phyloP scores from a whole-genome alignment of 2,113 vertebrate species.

The Anser cygnoides region DNA sequence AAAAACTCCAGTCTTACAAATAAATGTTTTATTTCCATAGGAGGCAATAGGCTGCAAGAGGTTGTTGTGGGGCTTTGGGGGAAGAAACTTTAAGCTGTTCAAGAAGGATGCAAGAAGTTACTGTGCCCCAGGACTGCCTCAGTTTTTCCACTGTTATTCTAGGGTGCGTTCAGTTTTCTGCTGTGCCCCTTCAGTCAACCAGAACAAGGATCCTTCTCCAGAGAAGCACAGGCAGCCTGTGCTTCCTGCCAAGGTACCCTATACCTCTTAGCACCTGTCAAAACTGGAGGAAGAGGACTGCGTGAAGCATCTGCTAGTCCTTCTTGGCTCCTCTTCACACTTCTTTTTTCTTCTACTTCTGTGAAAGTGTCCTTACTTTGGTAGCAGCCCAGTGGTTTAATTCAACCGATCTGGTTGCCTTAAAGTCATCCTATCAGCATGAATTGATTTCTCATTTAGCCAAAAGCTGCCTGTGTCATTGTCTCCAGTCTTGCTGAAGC shows the following conservation, averaged over 20 bases:
- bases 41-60: not conserved
- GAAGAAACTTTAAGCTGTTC: not conserved
- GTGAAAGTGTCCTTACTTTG: not conserved
- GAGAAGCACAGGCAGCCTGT: fast-evolving
- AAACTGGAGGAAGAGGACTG: not conserved
- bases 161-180: not conserved
- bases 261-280: not conserved
- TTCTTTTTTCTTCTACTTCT: not conserved
- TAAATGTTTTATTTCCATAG: not conserved
- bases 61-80: not conserved
- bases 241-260: not conserved
- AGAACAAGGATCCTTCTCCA: not conserved
- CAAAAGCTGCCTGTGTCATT: not conserved
- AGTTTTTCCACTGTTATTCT: not conserved
- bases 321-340: not conserved
- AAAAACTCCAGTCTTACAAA: not conserved
- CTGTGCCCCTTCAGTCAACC: not conserved
- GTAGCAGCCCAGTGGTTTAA: not conserved
- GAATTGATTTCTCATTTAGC: not conserved
- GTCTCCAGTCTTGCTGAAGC: not conserved
- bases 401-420: not conserved
- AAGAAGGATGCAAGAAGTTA: not conserved
- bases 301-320: not conserved
- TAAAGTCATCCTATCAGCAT: not conserved
- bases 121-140: fast-evolving